Percentiles rank a stretch among this genome's conserved stretches.
These are phyloP conservation scores for Heterotis niloticus DNA, from an alignment of 2,113 vertebrate species.

Conservation along the genomic window DNA sequence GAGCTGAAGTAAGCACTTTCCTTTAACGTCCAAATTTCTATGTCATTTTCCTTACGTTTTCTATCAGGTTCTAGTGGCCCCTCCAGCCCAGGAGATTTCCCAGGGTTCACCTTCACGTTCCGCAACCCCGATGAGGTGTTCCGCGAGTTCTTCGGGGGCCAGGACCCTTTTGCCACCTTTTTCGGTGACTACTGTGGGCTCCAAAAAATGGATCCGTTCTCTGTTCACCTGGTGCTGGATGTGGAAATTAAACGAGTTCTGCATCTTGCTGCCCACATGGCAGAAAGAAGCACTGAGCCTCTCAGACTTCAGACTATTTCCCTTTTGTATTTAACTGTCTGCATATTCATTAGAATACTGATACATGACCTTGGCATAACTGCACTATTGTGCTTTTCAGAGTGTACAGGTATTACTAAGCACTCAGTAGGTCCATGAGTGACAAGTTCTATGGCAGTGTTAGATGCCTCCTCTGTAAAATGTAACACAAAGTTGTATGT, in stretches of 20 bases:
- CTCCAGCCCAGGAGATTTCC: constrained; percentile 69
- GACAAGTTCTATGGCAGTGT: no score
- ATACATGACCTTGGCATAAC: background rate
- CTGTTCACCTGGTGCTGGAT: no score
- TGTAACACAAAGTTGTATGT: no score
- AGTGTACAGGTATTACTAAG: background rate
- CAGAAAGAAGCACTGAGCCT: background rate
- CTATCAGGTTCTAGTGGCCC: constrained; percentile 59
- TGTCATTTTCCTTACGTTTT: background rate
- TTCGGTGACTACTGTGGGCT: constrained; percentile 70
- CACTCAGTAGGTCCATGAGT: background rate
- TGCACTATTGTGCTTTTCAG: background rate
- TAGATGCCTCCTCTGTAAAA: no score
- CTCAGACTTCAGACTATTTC: background rate
- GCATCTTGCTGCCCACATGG: background rate
- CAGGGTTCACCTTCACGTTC: constrained; percentile 88
- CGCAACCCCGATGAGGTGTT: constrained; percentile 94
- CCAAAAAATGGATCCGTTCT: background rate
- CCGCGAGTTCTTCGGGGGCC: constrained; percentile 84
- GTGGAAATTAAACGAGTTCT: background rate
- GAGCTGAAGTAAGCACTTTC: background rate
- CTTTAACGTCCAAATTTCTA: background rate
- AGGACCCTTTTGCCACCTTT: constrained; percentile 85
- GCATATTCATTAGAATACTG: background rate
- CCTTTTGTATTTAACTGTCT: background rate